Conservation (phyloP, 2,797 vertebrate genomes). For the Falco concolor region DNA sequence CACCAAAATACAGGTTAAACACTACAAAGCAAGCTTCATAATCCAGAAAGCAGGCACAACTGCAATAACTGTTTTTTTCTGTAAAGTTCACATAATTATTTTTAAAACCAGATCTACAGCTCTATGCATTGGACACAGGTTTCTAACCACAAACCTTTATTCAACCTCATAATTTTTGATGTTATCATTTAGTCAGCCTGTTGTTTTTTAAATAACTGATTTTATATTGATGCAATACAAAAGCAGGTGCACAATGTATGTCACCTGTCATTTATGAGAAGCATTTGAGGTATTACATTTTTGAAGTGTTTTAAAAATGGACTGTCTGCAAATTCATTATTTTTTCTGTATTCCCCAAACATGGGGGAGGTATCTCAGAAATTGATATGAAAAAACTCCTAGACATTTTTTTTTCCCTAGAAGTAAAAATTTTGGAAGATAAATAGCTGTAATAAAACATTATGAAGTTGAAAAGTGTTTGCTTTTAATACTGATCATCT, state of each 20-base stretch:
- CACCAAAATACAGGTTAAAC: not conserved
- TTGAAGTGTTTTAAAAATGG: not conserved
- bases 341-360: not conserved
- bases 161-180: not conserved
- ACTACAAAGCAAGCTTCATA: not conserved
- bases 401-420: not conserved
- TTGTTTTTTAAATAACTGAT: not conserved
- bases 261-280: not conserved
- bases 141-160: not conserved
- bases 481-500: not conserved
- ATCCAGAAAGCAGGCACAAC: accelerated
- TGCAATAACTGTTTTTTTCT: not conserved
- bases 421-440: not conserved
- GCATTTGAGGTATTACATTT: not conserved
- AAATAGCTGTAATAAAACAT: not conserved
- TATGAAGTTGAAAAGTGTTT: not conserved
- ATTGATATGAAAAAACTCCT: not conserved
- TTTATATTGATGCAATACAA: not conserved
- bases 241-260: not conserved
- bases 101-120: not conserved
- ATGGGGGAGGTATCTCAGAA: not conserved
- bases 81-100: not conserved
- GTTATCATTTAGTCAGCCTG: not conserved
- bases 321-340: not conserved
- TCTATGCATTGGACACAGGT: not conserved